Evolutionary conservation across 2,113 vertebrate species (phyloP), one percentile per base, ranked within the genome.

Genomic region (Eptesicus fuscus): DNA sequence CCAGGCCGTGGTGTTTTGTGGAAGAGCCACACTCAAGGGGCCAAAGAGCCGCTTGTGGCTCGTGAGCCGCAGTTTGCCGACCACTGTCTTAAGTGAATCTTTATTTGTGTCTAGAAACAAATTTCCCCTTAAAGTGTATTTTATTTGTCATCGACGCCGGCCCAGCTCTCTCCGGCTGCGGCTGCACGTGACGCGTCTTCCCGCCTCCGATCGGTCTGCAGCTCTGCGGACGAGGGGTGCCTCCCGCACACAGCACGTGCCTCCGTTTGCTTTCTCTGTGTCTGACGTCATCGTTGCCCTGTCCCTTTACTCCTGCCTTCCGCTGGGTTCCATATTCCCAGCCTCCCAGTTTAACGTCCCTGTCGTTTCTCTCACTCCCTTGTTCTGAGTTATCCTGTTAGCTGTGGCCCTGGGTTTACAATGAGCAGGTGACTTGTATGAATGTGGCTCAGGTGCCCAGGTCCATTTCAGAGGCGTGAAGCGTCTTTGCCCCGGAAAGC

Each of bases 121-220:
- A 7, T 2, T 32, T 59, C 20, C 9, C 63, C 40, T 35, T 12
- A 2, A 70, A 28, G 20, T 40, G 14, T 12, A 2, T 13, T 0
- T 18, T 10, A 1, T 23, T 12, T 2, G 20, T 3, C 3, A 1
- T 2, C 4, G 0, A 35, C 0, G 10, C 42, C 11, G 2, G 3
- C 1, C 37, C 32, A 2, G 61, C 47, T 49, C 16, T 5, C 44
- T 56, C 53, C 2, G 6, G 53, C 53, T 56, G 53, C 18, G 0
- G 53, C 20, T 56, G 53, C 53, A 22, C 20, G 22, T 4, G 5
- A 49, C 16, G 14, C 49, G 7, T 56, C 7, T 9, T 56, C 69
- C 37, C 4, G 9, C 22, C 12, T 10, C 4, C 18, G 1, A 4
- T 12, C 35, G 2, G 1, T 20, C 28, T 9, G 30, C 32, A 9